Conservation (phyloP, 2,888 invertebrate genomes). For the Rutpela maculata region DNA sequence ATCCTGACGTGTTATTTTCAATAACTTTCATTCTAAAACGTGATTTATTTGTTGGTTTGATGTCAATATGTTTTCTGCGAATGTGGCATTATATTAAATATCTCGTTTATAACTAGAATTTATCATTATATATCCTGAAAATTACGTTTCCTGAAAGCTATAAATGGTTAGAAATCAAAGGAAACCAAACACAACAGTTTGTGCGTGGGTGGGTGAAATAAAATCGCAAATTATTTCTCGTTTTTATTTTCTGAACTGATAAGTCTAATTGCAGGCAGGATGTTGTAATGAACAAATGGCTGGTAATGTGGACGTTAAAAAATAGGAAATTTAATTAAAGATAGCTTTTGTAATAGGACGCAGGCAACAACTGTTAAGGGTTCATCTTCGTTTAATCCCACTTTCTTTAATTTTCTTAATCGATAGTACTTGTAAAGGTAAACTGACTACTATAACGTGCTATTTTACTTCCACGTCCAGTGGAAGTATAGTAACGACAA, state of each 20-base stretch:
- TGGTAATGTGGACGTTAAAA: background rate
- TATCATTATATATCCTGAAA: slow-evolving; percentile 35
- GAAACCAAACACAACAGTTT: background rate
- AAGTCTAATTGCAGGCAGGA: slow-evolving; percentile 2
- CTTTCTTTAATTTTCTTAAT: too few relatives aligned
- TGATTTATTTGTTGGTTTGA: slow-evolving; percentile 29
- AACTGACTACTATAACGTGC: too few relatives aligned
- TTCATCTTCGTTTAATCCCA: too few relatives aligned
- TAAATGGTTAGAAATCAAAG: slow-evolving; percentile 34
- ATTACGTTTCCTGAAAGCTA: slow-evolving; percentile 33
- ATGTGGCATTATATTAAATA: slow-evolving; percentile 18
- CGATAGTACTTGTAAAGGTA: too few relatives aligned
- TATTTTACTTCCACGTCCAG: too few relatives aligned
- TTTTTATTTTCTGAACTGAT: background rate
- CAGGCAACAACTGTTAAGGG: background rate
- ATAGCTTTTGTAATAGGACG: background rate
- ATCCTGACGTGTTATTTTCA: slow-evolving; percentile 16
- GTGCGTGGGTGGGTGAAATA: slow-evolving; percentile 24
- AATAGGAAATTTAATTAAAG: background rate
- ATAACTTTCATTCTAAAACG: slow-evolving; percentile 7
- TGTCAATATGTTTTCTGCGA: slow-evolving; percentile 36
- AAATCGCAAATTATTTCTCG: slow-evolving; percentile 5
- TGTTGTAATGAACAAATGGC: background rate
- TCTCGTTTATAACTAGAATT: slow-evolving; percentile 21
- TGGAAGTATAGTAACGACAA: too few relatives aligned